Evolutionary conservation across 2,888 invertebrate species (phyloP), one percentile per base, ranked within the genome.

Genomic region (Stramonita haemastoma): DNA sequence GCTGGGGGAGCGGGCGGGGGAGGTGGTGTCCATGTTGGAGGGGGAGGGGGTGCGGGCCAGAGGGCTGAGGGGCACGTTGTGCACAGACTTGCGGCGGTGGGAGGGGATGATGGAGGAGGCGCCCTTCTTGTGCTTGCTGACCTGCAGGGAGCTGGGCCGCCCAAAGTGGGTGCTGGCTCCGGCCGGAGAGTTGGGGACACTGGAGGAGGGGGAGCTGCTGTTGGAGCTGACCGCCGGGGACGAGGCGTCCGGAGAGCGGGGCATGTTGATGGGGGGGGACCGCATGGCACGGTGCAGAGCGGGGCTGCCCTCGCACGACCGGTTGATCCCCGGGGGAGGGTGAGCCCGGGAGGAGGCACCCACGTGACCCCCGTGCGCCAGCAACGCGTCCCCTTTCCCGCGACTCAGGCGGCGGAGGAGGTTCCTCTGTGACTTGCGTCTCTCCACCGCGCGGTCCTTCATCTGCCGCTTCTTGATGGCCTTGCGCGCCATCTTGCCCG

Each of bases 1-100:
- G 95, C 98, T 97, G 2, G 98, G 98, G 91, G 98, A 98, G 91
- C 98, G 96, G 0, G 98, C 98, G 0, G 98, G 98, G 88, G 98
- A 98, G 8, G 94, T 98, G 8, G 94, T 92, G 96, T 98, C 96
- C 95, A 95, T 92, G n/a, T 98, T 98, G 60, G 98, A 98, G 11
- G 99, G 99, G 70, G 98, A 98, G 0, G 99, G 99, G 2, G 99
- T 99, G 90, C 99, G 97, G 1, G 99, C 99, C 91, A 99, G 97
- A 19, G 99, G 99, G 13, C 99, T 99, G 90, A 99, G 97, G 89
- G 99, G 99, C 96, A 99, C 99, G 96, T 99, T 99, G 56, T 98
- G 98, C 57, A 98, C 98, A 19, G 98, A 98, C 96, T 98, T 98
- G 87, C 98, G 97, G 57, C 98, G 97, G 95, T 97, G 97, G 0